A percentile compares a stretch with the other conserved stretches of the same genome.
phyloP scores from a whole-genome alignment of 2,888 invertebrate genomes.

The Strigamia transsilvanica region DNA sequence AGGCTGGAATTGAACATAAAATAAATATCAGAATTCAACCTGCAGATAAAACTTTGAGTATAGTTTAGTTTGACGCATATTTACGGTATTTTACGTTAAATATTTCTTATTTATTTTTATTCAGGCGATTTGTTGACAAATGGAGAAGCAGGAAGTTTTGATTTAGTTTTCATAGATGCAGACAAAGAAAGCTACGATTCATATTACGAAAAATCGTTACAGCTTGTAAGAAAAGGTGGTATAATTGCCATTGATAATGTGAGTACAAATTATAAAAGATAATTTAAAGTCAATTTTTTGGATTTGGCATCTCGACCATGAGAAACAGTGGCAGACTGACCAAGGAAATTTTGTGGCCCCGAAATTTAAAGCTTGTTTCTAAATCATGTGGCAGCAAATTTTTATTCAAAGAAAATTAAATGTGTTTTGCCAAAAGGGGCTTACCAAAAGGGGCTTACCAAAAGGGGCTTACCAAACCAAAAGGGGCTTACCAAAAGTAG shows the following conservation, averaged over 20 bases:
- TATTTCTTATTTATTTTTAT: neutral
- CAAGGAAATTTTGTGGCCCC: too few species aligned
- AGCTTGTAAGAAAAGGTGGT: conserved; percentile 63
- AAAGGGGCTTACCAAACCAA: too few species aligned
- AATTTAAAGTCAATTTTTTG: too few species aligned
- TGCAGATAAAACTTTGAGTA: conserved; percentile 57
- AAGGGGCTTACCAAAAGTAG: too few species aligned
- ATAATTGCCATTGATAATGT: conserved; percentile 65
- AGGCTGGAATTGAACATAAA: conserved; percentile 58
- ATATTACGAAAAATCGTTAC: conserved; percentile 64
- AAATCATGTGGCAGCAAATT: too few species aligned
- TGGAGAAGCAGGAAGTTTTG: conserved; percentile 62
- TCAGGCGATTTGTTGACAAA: conserved; percentile 60
- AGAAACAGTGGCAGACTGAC: too few species aligned
- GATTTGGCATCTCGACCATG: too few species aligned
- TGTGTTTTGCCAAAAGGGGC: too few species aligned
- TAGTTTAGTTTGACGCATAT: neutral
- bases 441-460: too few species aligned
- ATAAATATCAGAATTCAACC: conserved; percentile 60
- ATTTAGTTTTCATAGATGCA: conserved; percentile 64
- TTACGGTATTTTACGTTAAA: neutral
- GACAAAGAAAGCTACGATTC: conserved; percentile 63
- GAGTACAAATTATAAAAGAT: neutral
- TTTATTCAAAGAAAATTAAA: too few species aligned
- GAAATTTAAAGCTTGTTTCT: too few species aligned